Conservation (phyloP, 2,888 invertebrate genomes). For the Eustalomyia histrio region DNA sequence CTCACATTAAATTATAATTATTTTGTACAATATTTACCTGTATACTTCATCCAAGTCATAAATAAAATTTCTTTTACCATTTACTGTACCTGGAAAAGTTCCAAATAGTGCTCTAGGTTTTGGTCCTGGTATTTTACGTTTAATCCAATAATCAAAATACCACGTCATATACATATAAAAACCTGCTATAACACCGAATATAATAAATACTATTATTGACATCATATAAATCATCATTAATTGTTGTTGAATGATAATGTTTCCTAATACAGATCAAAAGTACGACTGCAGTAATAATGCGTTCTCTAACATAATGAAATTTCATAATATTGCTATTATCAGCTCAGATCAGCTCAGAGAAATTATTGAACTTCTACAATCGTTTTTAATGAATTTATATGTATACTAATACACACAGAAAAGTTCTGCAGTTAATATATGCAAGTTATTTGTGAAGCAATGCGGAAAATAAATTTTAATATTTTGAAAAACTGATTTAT, state of each 20-base stretch:
- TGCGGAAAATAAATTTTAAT: too few species aligned
- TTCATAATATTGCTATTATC: background rate
- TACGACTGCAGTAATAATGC: background rate
- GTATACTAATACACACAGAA: too few species aligned
- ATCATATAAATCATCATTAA: background rate
- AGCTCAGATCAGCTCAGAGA: background rate
- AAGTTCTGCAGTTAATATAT: too few species aligned
- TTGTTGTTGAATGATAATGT: background rate
- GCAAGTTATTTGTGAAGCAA: too few species aligned
- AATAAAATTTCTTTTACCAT: constrained; percentile 73
- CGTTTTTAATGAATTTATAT: too few species aligned
- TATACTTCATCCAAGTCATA: constrained; percentile 78
- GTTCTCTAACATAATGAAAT: background rate
- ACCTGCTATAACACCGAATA: background rate
- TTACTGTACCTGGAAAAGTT: constrained; percentile 73
- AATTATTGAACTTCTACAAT: too few species aligned
- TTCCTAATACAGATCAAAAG: background rate
- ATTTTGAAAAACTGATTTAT: too few species aligned
- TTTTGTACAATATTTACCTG: too few species aligned
- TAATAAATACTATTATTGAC: background rate
- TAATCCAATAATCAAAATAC: constrained; percentile 77
- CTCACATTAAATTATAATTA: too few species aligned
- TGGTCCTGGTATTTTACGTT: constrained; percentile 70
- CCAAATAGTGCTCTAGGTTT: constrained; percentile 76
- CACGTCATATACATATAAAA: constrained; percentile 71